Percentiles rank a stretch among this genome's conserved stretches.
Evolutionary conservation across 2,888 invertebrate species (phyloP).

Genomic region (Lycophotia porphyrea): DNA sequence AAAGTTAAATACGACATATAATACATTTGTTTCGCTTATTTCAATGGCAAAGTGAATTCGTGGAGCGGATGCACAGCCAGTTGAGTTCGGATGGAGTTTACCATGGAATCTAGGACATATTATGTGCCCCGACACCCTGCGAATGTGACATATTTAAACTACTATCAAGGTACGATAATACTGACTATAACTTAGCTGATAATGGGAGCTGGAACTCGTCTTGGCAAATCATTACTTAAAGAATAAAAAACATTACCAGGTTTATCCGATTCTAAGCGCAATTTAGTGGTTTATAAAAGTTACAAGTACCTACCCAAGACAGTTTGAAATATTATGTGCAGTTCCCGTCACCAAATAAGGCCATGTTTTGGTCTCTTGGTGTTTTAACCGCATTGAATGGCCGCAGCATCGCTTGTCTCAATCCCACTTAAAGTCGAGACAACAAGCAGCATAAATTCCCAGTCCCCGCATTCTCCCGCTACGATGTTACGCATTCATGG

Average conservation of each 20-base stretch:
- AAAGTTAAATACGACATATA: too few species aligned
- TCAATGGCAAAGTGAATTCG: background rate
- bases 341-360: background rate
- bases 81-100: background rate
- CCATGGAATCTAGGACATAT: background rate
- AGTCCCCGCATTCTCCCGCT: constrained; percentile 57
- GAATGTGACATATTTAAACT: background rate
- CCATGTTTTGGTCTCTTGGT: background rate
- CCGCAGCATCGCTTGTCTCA: constrained; percentile 39
- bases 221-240: background rate
- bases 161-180: background rate
- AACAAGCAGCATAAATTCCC: constrained; percentile 67
- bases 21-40: background rate
- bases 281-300: background rate
- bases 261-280: background rate
- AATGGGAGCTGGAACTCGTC: background rate
- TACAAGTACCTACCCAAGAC: background rate
- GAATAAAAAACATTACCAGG: background rate
- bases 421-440: constrained; percentile 57
- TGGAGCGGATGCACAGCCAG: background rate
- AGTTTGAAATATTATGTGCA: background rate
- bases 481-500: constrained; percentile 66
- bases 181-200: background rate
- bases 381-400: constrained; percentile 35
- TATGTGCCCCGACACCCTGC: background rate